phyloP scores from a whole-genome alignment of 2,113 vertebrate species.

The Meleagris gallopavo region DNA sequence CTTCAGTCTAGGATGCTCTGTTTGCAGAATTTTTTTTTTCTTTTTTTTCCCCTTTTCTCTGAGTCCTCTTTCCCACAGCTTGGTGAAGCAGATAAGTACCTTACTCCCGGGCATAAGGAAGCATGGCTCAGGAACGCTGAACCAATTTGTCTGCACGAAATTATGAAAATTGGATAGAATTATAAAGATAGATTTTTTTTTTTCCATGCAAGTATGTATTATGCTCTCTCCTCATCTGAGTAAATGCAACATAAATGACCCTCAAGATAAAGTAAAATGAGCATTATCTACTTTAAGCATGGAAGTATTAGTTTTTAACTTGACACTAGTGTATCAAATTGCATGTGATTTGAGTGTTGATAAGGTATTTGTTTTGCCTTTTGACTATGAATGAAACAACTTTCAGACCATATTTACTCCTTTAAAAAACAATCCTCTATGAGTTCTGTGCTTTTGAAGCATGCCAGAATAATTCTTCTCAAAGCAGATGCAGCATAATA shows the following conservation, averaged over 20 bases:
- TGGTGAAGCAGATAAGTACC: neutral
- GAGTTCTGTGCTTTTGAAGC: neutral
- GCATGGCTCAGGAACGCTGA: neutral
- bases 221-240: neutral
- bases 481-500: neutral
- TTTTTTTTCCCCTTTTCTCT: neutral
- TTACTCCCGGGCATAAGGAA: neutral
- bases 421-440: slow-evolving; percentile 6
- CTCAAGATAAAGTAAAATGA: neutral
- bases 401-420: slow-evolving; percentile 1
- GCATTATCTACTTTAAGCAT: neutral
- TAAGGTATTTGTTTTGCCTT: slow-evolving; percentile 20
- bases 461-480: neutral
- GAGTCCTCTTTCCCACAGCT: neutral
- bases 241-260: neutral
- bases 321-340: neutral
- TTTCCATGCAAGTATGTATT: neutral
- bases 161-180: neutral
- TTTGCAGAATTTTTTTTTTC: neutral
- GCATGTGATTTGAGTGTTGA: neutral
- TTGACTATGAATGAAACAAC: slow-evolving; percentile 1
- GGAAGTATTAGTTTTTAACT: slow-evolving; percentile 20
- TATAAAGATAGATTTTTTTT: neutral
- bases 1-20: neutral
- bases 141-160: neutral